Conservation (phyloP, 2,113 vertebrate species). For the Smithornis capensis region DNA sequence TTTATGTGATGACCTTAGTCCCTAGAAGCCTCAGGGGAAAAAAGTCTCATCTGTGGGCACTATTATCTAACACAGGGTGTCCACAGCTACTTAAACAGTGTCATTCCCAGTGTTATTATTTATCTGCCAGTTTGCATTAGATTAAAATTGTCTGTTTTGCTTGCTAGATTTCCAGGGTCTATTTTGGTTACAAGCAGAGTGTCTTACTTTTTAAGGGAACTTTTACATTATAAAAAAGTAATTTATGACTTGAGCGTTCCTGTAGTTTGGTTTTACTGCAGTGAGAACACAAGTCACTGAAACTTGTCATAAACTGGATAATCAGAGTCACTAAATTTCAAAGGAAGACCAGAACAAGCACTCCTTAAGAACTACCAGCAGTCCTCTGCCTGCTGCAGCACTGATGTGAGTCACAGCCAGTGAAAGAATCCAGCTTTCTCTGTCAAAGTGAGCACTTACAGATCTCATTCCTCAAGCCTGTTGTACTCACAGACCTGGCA, state of each 20-base stretch:
- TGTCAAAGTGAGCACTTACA: neutral
- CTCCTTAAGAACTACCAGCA: neutral
- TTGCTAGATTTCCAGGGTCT: neutral
- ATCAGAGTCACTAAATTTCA: neutral
- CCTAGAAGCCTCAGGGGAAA: neutral
- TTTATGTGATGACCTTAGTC: neutral
- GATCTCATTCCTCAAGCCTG: neutral
- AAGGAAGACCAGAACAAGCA: neutral
- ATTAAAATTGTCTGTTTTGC: neutral
- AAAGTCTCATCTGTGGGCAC: neutral
- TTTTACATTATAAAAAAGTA: neutral
- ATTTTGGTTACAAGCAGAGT: neutral
- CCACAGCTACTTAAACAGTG: neutral
- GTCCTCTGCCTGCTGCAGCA: neutral
- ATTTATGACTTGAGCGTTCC: neutral
- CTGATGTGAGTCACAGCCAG: neutral
- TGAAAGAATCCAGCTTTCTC: neutral
- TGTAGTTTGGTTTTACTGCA: neutral
- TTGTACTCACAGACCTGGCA: neutral
- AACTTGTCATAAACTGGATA: neutral
- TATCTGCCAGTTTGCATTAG: neutral
- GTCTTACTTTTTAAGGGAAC: neutral
- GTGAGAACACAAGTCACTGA: neutral
- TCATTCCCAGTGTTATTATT: neutral
- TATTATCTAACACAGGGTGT: neutral